Base-by-base conservation (phyloP, 1,140 invertebrate species). In the Eupeodes corollae region DNA sequence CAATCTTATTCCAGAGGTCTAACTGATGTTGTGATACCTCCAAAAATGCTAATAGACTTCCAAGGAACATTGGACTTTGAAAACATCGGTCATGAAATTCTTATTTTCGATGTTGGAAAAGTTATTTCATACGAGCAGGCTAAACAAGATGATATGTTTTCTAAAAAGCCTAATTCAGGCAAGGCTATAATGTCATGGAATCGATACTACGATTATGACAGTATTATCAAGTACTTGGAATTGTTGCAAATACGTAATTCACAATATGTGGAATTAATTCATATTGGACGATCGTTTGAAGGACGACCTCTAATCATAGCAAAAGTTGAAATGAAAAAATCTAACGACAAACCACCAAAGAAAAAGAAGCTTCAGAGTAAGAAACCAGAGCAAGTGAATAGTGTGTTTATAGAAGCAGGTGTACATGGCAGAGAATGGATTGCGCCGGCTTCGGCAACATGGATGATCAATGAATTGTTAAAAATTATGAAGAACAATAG, bases 351-450 rank as follows among this genome's bases (percentile, higher is more conserved):
- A 6, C 3, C 44, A 0, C 38, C 58, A 11, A 60, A 50, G 13
- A 44, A 47, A 2, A 58, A 58, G 35, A 54, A 61, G 1, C 71
- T 70, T 37, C 46, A 56, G 34, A 66, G 61, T n/a, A 50, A 56
- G 8, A 57, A 57, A 13, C 47, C 59, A 0, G 58, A 56, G 1
- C 55, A 59, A 51, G 79, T 80, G 26, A 66, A 66, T 44, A 73
- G 73, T 0, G 73, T 83, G 26, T 77, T 83, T 56, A 67, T 83
- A 21, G 81, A 83, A 42, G 79, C 75, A 14, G 77, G 86, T 1
- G 80, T 84, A 46, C 88, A 91, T 57, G 87, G 84, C 0, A 61
- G 87, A 35, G 88, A 91, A 68, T 92, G 89, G 88, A 86, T 91
- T 50, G 75, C 85, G 16, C 81, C 85, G 1, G 86, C 88, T 0